phyloP scores from a whole-genome alignment of 2,888 invertebrate species.

The Shargacucullia verbasci region DNA sequence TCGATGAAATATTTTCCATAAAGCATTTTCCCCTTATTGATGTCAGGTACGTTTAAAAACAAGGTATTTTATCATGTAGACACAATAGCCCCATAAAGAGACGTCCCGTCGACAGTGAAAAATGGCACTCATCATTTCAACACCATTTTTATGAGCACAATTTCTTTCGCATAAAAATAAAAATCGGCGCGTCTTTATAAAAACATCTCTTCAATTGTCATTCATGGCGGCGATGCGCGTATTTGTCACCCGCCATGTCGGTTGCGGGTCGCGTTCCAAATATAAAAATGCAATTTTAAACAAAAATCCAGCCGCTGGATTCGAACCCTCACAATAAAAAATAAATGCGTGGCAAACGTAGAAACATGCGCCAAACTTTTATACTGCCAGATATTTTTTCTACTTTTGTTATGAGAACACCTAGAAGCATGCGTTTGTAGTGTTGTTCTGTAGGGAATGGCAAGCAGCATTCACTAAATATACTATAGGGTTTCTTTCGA shows the following conservation, averaged over 20 bases:
- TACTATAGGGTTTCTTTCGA: no score
- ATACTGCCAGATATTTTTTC: slow-evolving; percentile 60
- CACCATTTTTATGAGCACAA: slow-evolving; percentile 87
- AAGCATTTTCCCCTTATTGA: slow-evolving; percentile 48
- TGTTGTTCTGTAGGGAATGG: no score
- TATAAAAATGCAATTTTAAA: slow-evolving; percentile 89
- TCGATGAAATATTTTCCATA: slow-evolving; percentile 31
- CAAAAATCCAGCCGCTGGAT: slow-evolving; percentile 80
- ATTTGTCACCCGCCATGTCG: slow-evolving; percentile 87
- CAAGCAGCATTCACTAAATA: no score
- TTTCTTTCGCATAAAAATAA: slow-evolving; percentile 88
- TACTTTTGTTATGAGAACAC: slow-evolving; percentile 37
- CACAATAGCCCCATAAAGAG: slow-evolving; percentile 85
- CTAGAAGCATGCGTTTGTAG: slow-evolving; percentile 3
- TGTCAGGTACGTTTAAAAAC: slow-evolving; percentile 59
- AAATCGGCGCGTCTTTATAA: slow-evolving; percentile 85
- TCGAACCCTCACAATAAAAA: slow-evolving; percentile 85
- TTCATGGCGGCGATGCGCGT: slow-evolving; percentile 86
- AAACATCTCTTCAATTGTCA: slow-evolving; percentile 89
- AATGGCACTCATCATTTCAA: slow-evolving; percentile 87
- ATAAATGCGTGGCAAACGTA: slow-evolving; percentile 78
- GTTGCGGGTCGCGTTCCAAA: slow-evolving; percentile 85
- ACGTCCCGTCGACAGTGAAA: slow-evolving; percentile 85
- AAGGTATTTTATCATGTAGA: slow-evolving; percentile 73
- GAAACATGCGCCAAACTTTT: slow-evolving; percentile 71